Evolutionary conservation across 2,888 invertebrate genomes (phyloP).

Genomic region (Tachina lurida): DNA sequence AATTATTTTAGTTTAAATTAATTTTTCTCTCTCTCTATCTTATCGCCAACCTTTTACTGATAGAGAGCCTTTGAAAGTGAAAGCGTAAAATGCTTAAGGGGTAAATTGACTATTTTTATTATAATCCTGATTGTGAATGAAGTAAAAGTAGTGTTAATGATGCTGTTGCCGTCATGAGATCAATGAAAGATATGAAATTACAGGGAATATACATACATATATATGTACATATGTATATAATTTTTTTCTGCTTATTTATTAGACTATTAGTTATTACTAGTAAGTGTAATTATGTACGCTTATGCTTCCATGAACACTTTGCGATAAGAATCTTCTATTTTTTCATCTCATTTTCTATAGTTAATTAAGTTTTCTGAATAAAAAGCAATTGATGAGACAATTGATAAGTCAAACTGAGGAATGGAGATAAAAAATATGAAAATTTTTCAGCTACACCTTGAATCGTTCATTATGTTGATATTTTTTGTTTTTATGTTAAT

Average conservation of each 20-base stretch:
- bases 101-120: slow-evolving; percentile 38
- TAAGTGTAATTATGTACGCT: slow-evolving; percentile 44
- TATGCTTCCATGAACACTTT: slow-evolving; percentile 31
- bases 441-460: background rate
- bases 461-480: no score
- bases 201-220: background rate
- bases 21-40: slow-evolving; percentile 3
- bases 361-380: slow-evolving; percentile 48
- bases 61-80: background rate
- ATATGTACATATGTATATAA: background rate
- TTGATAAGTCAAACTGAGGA: background rate
- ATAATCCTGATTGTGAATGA: slow-evolving; percentile 16
- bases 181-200: slow-evolving; percentile 32
- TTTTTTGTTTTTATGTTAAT: no score
- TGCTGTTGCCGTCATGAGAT: slow-evolving; percentile 36
- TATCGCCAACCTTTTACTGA: background rate
- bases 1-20: slow-evolving; percentile 49
- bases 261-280: slow-evolving; percentile 4
- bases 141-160: slow-evolving; percentile 28
- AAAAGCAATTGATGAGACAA: slow-evolving; percentile 38
- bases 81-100: slow-evolving; percentile 3
- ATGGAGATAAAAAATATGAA: background rate
- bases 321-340: slow-evolving; percentile 14
- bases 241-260: slow-evolving; percentile 5
- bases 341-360: slow-evolving; percentile 1